Evolutionary conservation across 2,888 invertebrate species (phyloP), one percentile per base, ranked within the genome.

Genomic region (Chelonus formosanus): DNA sequence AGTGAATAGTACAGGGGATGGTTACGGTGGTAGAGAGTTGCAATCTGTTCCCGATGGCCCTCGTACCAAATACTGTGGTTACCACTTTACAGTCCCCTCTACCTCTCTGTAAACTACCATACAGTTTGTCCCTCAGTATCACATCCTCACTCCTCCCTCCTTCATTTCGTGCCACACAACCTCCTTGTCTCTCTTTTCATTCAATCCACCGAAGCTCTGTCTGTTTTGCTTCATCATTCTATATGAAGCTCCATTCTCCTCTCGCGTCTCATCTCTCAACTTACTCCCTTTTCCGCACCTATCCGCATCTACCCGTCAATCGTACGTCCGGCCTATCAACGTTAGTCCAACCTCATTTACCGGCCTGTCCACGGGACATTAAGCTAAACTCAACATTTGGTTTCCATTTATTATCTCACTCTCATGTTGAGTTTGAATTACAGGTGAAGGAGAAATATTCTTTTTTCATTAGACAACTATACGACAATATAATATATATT

Each of bases 31-130:
- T 63, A 66, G 73, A 69, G 63, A 53, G 64, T 57, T 63, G 66
- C 79, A 80, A 80, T 81, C 80, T 78, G 80, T 80, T 80, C 72
- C 71, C 75, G 76, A 78, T 80, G 74, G 78, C 70, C 76, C 73
- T 73, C 74, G 31, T 48, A 72, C 74, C 71, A 72, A 73, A 71
- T 73, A 76, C 75, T 78, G 80, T 70, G 79, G 80, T 78, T 78
- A 76, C 76, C 77, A 75, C 79, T 81, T 78, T 78, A 78, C 76
- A 78, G 75, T 75, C 72, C 70, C 73, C 73, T 73, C 65, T 55
- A 45, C 34, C 36, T 48, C 60, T 67, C 65, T 75, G 75, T 78
- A 77, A 78, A 77, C 68, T 73, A 72, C 64, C 58, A 62, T 65
- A 62, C 36, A 48, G 65, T 67, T 58, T 58, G 61, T 54, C 50